A percentile compares a stretch with the other conserved stretches of the same genome.
Conservation (phyloP, 2,888 invertebrate species). For the Creontiades dilutus region DNA sequence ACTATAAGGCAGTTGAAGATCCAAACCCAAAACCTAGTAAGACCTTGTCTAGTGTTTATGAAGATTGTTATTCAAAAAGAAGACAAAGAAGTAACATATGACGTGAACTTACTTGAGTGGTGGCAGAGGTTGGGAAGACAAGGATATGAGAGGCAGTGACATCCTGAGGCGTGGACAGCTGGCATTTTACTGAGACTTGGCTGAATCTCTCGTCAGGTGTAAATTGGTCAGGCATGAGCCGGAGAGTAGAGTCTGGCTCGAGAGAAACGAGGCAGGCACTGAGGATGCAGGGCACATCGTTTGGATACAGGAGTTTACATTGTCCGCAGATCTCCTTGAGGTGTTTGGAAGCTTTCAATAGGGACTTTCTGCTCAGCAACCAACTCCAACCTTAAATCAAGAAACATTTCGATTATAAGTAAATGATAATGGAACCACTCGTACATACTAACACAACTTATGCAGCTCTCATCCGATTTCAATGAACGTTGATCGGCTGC, state of each 20-base stretch:
- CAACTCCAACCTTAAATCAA: slow-evolving; percentile 89
- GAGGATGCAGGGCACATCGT: slow-evolving; percentile 92
- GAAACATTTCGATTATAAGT: too few relatives aligned
- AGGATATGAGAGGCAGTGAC: slow-evolving; percentile 98
- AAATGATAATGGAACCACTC: too few relatives aligned
- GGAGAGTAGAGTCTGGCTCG: slow-evolving; percentile 92
- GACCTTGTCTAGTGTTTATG: too few relatives aligned
- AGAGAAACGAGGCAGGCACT: slow-evolving; percentile 98
- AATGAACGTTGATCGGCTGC: too few relatives aligned
- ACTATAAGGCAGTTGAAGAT: too few relatives aligned
- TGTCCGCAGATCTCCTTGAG: slow-evolving; percentile 94
- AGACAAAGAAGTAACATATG: too few relatives aligned
- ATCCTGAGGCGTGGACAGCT: slow-evolving; percentile 96
- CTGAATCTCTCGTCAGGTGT: slow-evolving; percentile 96
- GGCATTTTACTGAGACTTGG: slow-evolving; percentile 92
- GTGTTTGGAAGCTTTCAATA: slow-evolving; percentile 91
- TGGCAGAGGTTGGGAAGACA: slow-evolving; percentile 98
- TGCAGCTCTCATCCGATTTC: too few relatives aligned
- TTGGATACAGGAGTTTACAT: slow-evolving; percentile 90
- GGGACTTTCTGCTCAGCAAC: slow-evolving; percentile 93
- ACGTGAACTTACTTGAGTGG: slow-evolving; percentile 85
- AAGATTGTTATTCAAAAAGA: too few relatives aligned
- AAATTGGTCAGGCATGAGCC: slow-evolving; percentile 96
- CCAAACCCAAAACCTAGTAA: too few relatives aligned
- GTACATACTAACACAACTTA: too few relatives aligned